Evolutionary conservation across 2,888 invertebrate species (phyloP), one percentile per base, ranked within the genome.

Genomic region (Polydrusus cervinus): DNA sequence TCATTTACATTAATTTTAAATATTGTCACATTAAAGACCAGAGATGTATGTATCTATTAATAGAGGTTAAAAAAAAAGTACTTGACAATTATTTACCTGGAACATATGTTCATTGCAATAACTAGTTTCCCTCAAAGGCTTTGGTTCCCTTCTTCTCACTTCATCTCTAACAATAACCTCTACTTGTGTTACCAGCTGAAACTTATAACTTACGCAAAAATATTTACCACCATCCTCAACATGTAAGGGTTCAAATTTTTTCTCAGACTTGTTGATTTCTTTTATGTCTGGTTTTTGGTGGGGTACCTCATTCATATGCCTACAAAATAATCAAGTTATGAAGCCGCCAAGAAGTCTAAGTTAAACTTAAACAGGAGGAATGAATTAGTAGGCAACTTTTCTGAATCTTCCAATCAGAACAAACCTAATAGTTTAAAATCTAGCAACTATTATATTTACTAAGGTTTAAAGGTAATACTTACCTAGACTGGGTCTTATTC

Each of bases 61-160:
- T n/a, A n/a, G n/a, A n/a, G n/a, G n/a, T n/a, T n/a, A n/a, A n/a
- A n/a, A n/a, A n/a, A n/a, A n/a, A n/a, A n/a, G n/a, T n/a, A n/a
- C n/a, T 25, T 25, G 5, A 25, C 25, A 25, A 25, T 1, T 61
- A 6, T 18, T 66, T 75, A 78, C 77, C 53, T 60, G 69, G 72
- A 87, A 87, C 84, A 85, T 86, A 43, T 84, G 83, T 51, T 83
- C 83, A 78, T 82, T 85, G 71, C 86, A 87, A 75, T 82, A 83
- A 55, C 69, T 77, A 18, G 80, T 80, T 61, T 82, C 82, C 60
- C 81, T 76, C 45, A 82, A 67, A 8, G 79, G 81, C 47, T 73
- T 74, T 55, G 79, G 75, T 57, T 83, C 80, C 16, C 76, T 75
- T 57, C 76, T 73, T 51, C 79, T 60, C 30, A 80, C 76, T 78